Evolutionary conservation across 2,797 vertebrate genomes (phyloP).

Genomic region (Philypnodon macrostomus): DNA sequence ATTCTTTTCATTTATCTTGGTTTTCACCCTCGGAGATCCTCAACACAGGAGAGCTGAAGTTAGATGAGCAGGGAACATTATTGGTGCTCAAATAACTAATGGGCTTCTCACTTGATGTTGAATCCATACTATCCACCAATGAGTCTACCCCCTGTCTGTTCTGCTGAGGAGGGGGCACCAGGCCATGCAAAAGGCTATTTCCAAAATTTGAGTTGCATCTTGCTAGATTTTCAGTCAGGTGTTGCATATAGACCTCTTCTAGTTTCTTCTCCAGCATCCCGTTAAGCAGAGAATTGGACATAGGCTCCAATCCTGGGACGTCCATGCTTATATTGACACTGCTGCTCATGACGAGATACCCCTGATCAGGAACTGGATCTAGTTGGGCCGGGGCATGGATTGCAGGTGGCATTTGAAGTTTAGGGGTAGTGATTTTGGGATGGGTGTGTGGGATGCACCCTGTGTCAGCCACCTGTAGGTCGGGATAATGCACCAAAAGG

Average conservation of each 20-base stretch:
- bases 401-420: neutral
- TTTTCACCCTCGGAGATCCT: constrained; percentile 72
- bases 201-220: constrained; percentile 68
- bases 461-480: constrained; percentile 62
- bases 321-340: constrained; percentile 45
- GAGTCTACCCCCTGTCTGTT: constrained; percentile 44
- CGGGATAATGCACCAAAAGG: constrained; percentile 64
- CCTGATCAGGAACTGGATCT: constrained; percentile 52
- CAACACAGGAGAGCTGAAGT: constrained; percentile 73
- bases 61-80: constrained; percentile 56
- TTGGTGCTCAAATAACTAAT: constrained; percentile 55
- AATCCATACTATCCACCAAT: constrained; percentile 36
- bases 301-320: constrained; percentile 67
- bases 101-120: constrained; percentile 10
- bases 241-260: constrained; percentile 85
- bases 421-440: neutral
- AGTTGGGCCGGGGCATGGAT: neutral
- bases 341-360: constrained; percentile 62
- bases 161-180: constrained; percentile 61
- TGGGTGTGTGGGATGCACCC: constrained; percentile 39
- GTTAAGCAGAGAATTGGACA: constrained; percentile 86
- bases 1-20: constrained; percentile 3
- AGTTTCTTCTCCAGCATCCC: constrained; percentile 85
- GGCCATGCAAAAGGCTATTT: constrained; percentile 64
- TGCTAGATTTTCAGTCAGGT: constrained; percentile 85